Evolutionary conservation across 2,113 vertebrate species (phyloP), one percentile per base, ranked within the genome.

Genomic region (Lutjanus erythropterus): DNA sequence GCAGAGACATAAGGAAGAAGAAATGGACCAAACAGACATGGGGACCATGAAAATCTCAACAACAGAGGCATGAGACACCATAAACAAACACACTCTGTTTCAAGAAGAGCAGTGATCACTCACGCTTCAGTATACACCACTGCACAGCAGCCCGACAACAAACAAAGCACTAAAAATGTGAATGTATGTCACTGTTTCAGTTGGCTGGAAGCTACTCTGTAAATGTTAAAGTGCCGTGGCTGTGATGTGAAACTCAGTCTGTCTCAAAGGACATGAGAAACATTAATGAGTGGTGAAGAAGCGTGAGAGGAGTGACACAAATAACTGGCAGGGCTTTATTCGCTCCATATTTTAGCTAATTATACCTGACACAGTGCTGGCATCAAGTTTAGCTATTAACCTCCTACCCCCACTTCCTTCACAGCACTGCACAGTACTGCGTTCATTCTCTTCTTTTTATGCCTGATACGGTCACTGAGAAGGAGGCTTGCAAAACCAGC

Each of bases 381-480:
- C 66, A 75, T 66, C 37, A 33, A 56, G 42, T 61, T 58, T 0
- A 85, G 37, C 11, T n/a, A 77, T 77, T 55, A 60, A 59, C 47
- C 68, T 53, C 16, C 19, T 44, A 11, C 29, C 29, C 59, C 44
- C 18, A 33, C 66, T 65, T 60, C 8, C 12, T 35, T 18, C 11
- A 10, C 31, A 8, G 37, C 0, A 2, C 35, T 44, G 21, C 8
- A 52, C n/a, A n/a, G n/a, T n/a, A 6, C 64, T 44, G 27, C 16
- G 25, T 15, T 61, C 50, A 7, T 3, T 33, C 35, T 23, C 9
- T 14, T 35, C 46, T 49, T 60, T 15, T n/a, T 1, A n/a, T 5
- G 50, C 29, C 44, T 7, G 29, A 27, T 12, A 18, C 35, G n/a
- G n/a, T 62, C 3, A 1, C 12, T n/a, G 55, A 53, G 35, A 8